Evolutionary conservation across 2,113 vertebrate species (phyloP).

Genomic region (Mohoua ochrocephala): DNA sequence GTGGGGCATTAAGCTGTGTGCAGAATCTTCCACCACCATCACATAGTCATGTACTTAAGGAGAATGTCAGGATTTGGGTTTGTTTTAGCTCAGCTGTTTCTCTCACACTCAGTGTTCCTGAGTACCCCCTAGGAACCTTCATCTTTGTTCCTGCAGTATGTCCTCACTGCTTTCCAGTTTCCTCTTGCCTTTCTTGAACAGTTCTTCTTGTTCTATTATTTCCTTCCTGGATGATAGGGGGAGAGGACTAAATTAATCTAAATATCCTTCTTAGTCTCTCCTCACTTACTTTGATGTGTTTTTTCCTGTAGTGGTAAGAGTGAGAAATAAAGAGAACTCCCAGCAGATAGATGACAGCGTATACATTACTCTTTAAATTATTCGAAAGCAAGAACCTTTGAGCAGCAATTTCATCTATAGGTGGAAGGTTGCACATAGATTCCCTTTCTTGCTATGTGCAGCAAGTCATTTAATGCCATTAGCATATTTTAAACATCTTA

Average conservation of each 20-base stretch:
- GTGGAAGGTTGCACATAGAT: background rate
- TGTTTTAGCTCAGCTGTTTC: background rate
- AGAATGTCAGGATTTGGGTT: background rate
- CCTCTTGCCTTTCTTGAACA: background rate
- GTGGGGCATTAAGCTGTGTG: background rate
- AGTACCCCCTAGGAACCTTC: background rate
- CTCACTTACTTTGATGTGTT: background rate
- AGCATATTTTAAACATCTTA: background rate
- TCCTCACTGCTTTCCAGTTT: background rate
- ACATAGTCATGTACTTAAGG: background rate
- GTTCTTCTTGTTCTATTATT: background rate
- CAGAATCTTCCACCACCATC: background rate
- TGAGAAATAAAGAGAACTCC: background rate
- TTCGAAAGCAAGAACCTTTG: background rate
- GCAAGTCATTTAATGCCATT: background rate
- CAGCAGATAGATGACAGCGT: background rate
- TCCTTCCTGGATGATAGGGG: background rate
- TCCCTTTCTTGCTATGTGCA: background rate
- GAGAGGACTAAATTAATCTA: background rate
- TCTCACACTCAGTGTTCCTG: background rate
- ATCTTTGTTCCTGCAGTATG: background rate
- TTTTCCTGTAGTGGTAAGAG: background rate
- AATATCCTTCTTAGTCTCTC: background rate
- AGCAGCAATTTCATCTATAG: background rate
- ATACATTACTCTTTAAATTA: background rate